Conservation (phyloP, 2,113 vertebrate genomes). For the Lagopus leucura region DNA sequence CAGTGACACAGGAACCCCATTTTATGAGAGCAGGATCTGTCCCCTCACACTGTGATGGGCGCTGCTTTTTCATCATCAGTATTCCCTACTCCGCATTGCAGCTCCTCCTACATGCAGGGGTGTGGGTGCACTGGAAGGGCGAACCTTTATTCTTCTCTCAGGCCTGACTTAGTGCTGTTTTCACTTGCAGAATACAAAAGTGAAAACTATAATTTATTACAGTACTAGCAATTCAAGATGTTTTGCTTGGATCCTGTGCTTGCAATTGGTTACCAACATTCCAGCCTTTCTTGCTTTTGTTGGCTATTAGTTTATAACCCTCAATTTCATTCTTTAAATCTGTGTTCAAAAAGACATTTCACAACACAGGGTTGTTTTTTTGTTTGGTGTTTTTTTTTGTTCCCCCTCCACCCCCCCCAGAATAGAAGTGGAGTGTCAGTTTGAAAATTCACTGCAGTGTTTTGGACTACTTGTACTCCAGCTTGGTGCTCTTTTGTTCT, state of each 20-base stretch:
- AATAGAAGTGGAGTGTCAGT: constrained; percentile 51
- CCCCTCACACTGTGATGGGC: neutral
- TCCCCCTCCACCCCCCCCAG: neutral
- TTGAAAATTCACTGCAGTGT: constrained; percentile 8
- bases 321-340: constrained; percentile 81
- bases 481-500: neutral
- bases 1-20: neutral
- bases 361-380: constrained; percentile 54
- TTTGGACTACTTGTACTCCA: neutral
- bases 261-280: constrained; percentile 78
- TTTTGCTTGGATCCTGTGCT: constrained; percentile 80
- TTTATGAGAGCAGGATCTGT: neutral
- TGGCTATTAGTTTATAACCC: constrained; percentile 80
- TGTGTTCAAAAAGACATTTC: constrained; percentile 81
- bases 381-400: neutral
- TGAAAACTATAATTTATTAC: constrained; percentile 83
- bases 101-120: constrained; percentile 26
- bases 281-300: constrained; percentile 81
- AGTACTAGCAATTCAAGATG: constrained; percentile 82
- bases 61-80: neutral
- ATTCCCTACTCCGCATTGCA: neutral
- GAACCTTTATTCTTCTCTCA: constrained; percentile 68
- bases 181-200: constrained; percentile 81
- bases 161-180: constrained; percentile 78
- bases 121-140: constrained; percentile 59